A percentile compares a stretch with the other conserved stretches of the same genome.
Evolutionary conservation across 2,113 vertebrate species (phyloP).

Genomic region (Cavia aperea): DNA sequence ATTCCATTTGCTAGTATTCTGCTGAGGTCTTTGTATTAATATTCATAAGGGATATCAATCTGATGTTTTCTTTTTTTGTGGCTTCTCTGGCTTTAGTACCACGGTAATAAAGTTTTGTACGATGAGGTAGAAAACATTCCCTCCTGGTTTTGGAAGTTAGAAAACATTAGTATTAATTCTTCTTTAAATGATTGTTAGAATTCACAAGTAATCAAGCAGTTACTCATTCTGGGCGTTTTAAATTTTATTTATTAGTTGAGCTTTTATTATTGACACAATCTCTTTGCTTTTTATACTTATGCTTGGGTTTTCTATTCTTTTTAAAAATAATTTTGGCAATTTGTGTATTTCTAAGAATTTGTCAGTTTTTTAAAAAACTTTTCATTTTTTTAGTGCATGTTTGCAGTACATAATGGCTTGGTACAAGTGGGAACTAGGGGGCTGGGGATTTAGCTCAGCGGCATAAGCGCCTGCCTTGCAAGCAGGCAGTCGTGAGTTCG

Average conservation of each 20-base stretch:
- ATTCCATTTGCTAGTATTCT: neutral
- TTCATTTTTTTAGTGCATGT: neutral
- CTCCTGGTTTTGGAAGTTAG: neutral
- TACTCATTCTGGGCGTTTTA: neutral
- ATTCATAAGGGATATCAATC: neutral
- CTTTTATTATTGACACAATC: neutral
- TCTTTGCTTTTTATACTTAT: neutral
- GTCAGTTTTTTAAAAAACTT: neutral
- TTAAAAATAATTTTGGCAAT: neutral
- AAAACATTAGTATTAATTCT: neutral
- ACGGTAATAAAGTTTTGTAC: neutral
- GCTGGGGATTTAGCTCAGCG: too few relatives aligned
- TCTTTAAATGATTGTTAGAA: neutral
- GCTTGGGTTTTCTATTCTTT: neutral
- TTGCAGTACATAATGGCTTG: neutral
- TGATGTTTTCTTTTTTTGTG: neutral
- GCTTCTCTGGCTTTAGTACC: neutral
- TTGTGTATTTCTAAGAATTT: neutral
- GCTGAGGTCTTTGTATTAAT: neutral
- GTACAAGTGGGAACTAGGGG: neutral
- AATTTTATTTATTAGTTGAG: neutral
- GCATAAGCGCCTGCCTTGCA: too few relatives aligned
- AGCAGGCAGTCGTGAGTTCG: too few relatives aligned
- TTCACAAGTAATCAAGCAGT: neutral
- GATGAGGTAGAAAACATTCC: neutral